Conservation (phyloP, 64 coral and sea anemone genomes). For the Montipora capricornis region DNA sequence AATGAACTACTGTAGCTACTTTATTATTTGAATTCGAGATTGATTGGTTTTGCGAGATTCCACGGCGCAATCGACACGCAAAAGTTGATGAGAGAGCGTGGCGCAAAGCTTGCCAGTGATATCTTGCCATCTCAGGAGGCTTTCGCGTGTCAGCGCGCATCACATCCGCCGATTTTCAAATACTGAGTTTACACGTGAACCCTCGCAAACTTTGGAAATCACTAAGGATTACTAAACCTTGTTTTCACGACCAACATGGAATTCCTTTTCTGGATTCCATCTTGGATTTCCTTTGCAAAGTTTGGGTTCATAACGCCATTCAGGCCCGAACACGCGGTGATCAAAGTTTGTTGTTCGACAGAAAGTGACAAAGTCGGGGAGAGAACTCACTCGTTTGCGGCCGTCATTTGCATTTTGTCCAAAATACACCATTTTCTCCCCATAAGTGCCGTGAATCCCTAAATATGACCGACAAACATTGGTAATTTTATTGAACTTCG, state of each 20-base stretch:
- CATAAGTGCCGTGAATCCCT: constrained; percentile 54
- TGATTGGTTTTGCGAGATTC: too few species aligned
- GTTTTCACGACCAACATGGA: constrained; percentile 16
- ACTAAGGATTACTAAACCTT: too few species aligned
- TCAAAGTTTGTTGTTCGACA: constrained; percentile 27
- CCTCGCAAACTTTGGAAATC: too few species aligned
- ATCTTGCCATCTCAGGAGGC: too few species aligned
- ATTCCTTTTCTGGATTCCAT: not conserved
- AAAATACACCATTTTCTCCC: constrained; percentile 38
- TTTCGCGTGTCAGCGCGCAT: too few species aligned
- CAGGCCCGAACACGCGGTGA: not conserved
- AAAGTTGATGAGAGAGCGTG: too few species aligned
- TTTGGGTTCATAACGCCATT: constrained; percentile 34
- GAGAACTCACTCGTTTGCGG: not conserved
- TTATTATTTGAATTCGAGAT: too few species aligned
- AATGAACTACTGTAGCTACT: too few species aligned
- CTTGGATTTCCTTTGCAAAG: constrained; percentile 36
- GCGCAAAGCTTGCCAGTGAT: too few species aligned
- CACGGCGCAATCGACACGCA: too few species aligned
- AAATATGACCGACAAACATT: constrained; percentile 58
- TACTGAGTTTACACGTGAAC: too few species aligned
- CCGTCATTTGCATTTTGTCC: constrained; percentile 22
- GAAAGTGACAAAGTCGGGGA: not conserved
- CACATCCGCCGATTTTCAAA: too few species aligned
- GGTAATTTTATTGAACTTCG: not conserved